These are phyloP conservation scores for Poeciliopsis presidionis DNA, from an alignment of 2,797 vertebrate genomes.

Conservation along the genomic window DNA sequence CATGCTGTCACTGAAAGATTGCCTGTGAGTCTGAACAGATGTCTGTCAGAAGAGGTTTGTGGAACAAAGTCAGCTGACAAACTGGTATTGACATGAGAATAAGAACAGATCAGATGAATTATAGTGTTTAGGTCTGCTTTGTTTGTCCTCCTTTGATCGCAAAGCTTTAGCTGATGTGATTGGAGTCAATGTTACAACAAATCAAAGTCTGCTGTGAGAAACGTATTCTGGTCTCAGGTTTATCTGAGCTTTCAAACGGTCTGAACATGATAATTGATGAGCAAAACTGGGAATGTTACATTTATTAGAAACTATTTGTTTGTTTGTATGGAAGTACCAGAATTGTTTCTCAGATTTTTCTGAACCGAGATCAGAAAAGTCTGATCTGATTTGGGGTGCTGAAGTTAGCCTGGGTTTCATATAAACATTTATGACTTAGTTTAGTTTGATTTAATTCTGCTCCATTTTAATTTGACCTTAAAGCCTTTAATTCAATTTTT, in stretches of 20 bases:
- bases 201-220: constrained; percentile 21
- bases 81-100: constrained; percentile 44
- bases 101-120: constrained; percentile 58
- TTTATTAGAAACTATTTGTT: not conserved
- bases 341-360: not conserved
- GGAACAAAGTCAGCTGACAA: constrained; percentile 64
- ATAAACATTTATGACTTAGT: not conserved
- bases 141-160: constrained; percentile 33
- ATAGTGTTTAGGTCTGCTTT: constrained; percentile 58
- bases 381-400: too few relatives aligned
- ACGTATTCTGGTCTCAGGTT: constrained; percentile 8
- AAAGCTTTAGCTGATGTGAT: constrained; percentile 41
- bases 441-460: not conserved
- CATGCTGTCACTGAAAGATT: constrained; percentile 14
- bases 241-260: constrained; percentile 13
- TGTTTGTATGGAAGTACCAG: not conserved
- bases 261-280: constrained; percentile 49
- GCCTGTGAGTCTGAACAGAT: constrained; percentile 3
- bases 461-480: not conserved
- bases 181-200: constrained; percentile 32
- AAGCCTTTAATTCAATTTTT: not conserved
- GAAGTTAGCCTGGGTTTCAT: not conserved
- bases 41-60: constrained; percentile 22
- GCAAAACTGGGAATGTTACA: constrained; percentile 2
- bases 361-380: not conserved